Evolutionary conservation across 2,888 invertebrate species (phyloP).

Genomic region (Andrena fulva): DNA sequence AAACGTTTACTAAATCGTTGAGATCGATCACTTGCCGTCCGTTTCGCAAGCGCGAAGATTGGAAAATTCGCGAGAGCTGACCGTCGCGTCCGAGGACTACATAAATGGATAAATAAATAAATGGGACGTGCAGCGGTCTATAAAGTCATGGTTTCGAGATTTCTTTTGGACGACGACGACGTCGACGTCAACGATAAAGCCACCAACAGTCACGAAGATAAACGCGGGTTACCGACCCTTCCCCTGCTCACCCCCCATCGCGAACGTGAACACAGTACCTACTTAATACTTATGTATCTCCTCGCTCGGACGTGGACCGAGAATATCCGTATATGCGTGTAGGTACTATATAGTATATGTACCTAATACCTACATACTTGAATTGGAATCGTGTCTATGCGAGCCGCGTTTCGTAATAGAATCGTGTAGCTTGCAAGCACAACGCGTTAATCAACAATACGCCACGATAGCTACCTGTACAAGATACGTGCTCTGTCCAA

Average conservation of each 20-base stretch:
- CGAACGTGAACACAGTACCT: too few species aligned
- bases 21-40: too few species aligned
- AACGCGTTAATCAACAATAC: too few species aligned
- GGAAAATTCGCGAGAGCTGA: too few species aligned
- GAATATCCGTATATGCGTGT: background rate
- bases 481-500: too few species aligned
- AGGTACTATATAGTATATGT: too few species aligned
- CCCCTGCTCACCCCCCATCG: slow-evolving; percentile 32
- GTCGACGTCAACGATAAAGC: slow-evolving; percentile 57
- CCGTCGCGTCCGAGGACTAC: too few species aligned
- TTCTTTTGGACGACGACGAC: slow-evolving; percentile 67
- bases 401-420: too few species aligned
- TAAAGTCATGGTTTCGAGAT: slow-evolving; percentile 36
- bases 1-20: too few species aligned
- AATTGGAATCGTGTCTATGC: background rate
- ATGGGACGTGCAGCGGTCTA: background rate
- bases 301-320: background rate
- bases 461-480: too few species aligned
- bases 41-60: too few species aligned
- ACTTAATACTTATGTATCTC: background rate
- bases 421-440: too few species aligned
- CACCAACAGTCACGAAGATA: slow-evolving; percentile 71
- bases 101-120: background rate
- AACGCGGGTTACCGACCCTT: slow-evolving; percentile 80
- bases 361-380: background rate